Percentiles rank a stretch among this genome's conserved stretches.
These are phyloP conservation scores for Omphaloscelis lunosa DNA, from an alignment of 2,888 invertebrate genomes.

Conservation along the genomic window DNA sequence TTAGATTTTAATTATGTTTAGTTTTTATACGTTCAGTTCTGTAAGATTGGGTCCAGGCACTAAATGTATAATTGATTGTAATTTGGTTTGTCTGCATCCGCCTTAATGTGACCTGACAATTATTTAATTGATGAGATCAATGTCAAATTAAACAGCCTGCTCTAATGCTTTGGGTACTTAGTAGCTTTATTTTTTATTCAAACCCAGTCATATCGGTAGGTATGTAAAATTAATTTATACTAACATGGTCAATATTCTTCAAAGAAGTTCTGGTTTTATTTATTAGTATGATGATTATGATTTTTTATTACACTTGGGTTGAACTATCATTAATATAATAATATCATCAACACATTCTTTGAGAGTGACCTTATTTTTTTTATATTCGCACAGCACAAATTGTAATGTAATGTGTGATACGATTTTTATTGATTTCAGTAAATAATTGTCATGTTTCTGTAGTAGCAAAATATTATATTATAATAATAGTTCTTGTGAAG, in stretches of 20 bases:
- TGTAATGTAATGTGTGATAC: neutral
- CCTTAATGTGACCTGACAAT: constrained; percentile 30
- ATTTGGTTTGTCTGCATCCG: constrained; percentile 56
- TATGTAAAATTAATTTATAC: neutral
- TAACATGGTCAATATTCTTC: constrained; percentile 17
- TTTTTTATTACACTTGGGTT: constrained; percentile 16
- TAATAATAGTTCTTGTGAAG: constrained; percentile 64
- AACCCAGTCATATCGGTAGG: constrained; percentile 9
- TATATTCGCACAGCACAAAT: neutral
- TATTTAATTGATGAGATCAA: constrained; percentile 43
- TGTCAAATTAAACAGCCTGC: neutral
- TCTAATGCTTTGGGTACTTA: neutral
- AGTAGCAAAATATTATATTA: constrained; percentile 57
- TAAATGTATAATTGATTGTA: constrained; percentile 39
- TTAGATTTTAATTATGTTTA: constrained; percentile 60
- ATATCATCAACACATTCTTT: constrained; percentile 14
- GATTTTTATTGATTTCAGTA: constrained; percentile 23
- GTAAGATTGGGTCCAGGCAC: constrained; percentile 52
- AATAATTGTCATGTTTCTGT: constrained; percentile 54
- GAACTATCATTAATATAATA: neutral
- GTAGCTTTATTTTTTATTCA: neutral
- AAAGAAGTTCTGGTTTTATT: constrained; percentile 18
- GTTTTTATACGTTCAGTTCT: constrained; percentile 49
- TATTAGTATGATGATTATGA: neutral
- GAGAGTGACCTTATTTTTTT: constrained; percentile 5